Conservation (phyloP, 2,888 invertebrate genomes). For the Brachylomia viminalis region DNA sequence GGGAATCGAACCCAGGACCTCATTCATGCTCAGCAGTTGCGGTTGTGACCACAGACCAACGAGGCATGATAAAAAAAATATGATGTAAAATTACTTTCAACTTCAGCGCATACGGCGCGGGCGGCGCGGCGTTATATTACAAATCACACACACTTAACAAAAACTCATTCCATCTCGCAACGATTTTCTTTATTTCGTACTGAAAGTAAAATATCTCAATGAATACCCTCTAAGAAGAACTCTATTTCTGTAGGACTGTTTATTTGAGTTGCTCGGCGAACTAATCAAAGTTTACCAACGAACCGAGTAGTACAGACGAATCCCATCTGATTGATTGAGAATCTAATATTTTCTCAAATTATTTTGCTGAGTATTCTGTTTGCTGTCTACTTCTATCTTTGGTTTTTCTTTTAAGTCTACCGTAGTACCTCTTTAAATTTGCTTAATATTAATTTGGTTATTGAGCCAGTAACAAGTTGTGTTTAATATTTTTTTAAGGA, state of each 20-base stretch:
- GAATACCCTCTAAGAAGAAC: constrained; percentile 48
- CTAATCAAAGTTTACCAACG: constrained; percentile 69
- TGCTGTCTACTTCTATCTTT: neutral
- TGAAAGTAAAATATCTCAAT: constrained; percentile 62
- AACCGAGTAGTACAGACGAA: constrained; percentile 39
- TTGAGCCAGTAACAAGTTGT: neutral
- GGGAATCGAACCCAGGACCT: neutral
- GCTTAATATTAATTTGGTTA: neutral
- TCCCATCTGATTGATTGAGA: constrained; percentile 57
- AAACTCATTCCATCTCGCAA: constrained; percentile 14
- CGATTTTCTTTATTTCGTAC: constrained; percentile 36
- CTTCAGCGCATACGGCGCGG: neutral
- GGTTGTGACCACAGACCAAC: neutral
- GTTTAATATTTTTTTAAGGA: too few relatives aligned
- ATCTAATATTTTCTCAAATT: constrained; percentile 48
- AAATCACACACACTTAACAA: neutral
- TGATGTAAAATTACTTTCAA: neutral
- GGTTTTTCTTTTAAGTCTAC: neutral
- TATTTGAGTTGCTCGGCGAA: constrained; percentile 62
- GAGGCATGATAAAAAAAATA: neutral
- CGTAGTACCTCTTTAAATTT: neutral
- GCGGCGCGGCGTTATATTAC: neutral
- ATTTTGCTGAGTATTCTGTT: constrained; percentile 28
- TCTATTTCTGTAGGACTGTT: constrained; percentile 65
- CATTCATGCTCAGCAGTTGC: neutral